Percentiles rank a stretch among this genome's conserved stretches.
Evolutionary conservation across 2,113 vertebrate genomes (phyloP).

Genomic region (Stegastes partitus): DNA sequence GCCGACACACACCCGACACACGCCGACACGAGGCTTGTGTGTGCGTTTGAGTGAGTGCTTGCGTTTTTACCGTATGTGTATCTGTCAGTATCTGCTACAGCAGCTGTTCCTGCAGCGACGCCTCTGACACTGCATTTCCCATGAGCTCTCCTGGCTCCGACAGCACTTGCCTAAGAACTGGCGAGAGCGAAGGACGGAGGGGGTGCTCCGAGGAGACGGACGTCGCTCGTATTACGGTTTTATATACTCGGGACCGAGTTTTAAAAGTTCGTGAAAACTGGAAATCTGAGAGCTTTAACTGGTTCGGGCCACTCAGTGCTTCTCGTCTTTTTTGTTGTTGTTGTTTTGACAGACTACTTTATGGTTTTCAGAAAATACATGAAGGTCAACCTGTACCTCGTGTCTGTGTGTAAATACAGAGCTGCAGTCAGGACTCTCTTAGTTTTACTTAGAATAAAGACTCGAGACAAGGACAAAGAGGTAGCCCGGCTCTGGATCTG

Average conservation of each 20-base stretch:
- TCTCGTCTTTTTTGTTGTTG: background rate
- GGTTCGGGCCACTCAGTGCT: background rate
- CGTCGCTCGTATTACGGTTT: background rate
- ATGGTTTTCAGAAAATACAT: background rate
- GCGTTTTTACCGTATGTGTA: background rate
- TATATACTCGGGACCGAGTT: background rate
- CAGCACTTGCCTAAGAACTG: conserved; percentile 15
- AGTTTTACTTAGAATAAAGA: background rate
- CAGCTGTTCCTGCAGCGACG: conserved; percentile 61
- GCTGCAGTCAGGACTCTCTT: background rate
- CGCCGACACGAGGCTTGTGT: conserved; percentile 21
- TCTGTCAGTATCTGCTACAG: conserved; percentile 50
- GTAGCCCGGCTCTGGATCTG: too few relatives aligned
- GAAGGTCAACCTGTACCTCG: background rate
- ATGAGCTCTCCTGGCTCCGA: conserved; percentile 38
- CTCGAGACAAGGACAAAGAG: background rate
- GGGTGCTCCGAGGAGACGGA: background rate
- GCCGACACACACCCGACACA: conserved; percentile 14
- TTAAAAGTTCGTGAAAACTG: background rate
- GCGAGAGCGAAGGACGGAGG: conserved; percentile 8
- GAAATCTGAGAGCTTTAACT: too few relatives aligned
- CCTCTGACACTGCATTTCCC: conserved; percentile 52
- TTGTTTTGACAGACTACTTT: background rate
- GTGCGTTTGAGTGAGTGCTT: conserved; percentile 20
- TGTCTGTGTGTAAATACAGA: background rate